Percentiles rank a stretch among this genome's conserved stretches.
These are phyloP conservation scores for Microcaecilia unicolor DNA, from an alignment of 2,797 vertebrate species.

Conservation along the genomic window DNA sequence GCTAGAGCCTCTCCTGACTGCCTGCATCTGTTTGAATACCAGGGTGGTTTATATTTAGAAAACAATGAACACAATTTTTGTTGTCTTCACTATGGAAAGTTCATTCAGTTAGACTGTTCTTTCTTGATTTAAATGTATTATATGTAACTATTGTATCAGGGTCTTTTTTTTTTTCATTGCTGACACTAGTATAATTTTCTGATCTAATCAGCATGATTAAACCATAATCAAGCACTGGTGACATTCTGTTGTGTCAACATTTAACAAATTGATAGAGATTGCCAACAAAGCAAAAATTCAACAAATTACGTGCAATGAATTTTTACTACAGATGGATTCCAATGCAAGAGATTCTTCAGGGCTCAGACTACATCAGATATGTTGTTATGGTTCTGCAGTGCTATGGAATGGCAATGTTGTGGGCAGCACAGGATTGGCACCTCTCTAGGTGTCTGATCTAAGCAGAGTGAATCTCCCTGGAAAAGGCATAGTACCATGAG, in stretches of 20 bases:
- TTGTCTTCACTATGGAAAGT: constrained; percentile 6
- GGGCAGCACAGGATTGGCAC: too few species aligned
- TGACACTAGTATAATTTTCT: constrained; percentile 8
- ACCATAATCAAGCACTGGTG: constrained; percentile 5
- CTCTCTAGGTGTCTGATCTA: too few species aligned
- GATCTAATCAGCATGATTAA: constrained; percentile 25
- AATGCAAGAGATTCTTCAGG: too few species aligned
- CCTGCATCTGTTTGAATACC: too few species aligned
- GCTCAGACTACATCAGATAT: too few species aligned
- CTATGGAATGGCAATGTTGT: too few species aligned
- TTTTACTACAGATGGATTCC: too few species aligned
- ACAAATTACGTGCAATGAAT: too few species aligned
- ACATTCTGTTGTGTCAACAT: constrained; percentile 11
- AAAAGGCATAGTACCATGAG: too few species aligned
- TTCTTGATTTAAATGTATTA: constrained; percentile 5
- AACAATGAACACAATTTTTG: background rate
- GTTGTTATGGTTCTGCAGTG: too few species aligned
- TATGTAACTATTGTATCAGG: background rate
- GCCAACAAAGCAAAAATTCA: background rate
- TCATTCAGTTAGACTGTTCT: background rate
- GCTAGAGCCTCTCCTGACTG: too few species aligned
- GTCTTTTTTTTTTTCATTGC: background rate
- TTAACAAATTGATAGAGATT: constrained; percentile 12
- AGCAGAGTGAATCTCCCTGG: too few species aligned
- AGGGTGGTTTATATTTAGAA: constrained; percentile 5